Conservation (phyloP, 2,888 invertebrate species). For the Ichneumoninae sp. region DNA sequence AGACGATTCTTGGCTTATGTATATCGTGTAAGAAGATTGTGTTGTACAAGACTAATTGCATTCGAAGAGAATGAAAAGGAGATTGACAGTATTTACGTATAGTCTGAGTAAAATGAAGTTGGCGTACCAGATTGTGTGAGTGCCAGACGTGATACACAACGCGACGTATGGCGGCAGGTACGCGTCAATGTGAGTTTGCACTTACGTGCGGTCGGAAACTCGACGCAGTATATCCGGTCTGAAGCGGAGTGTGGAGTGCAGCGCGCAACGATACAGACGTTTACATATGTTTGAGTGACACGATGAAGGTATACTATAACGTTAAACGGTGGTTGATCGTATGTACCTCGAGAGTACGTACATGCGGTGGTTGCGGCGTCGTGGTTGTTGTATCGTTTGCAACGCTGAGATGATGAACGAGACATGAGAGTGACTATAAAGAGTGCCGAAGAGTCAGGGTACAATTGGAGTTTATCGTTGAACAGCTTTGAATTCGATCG, state of each 20-base stretch:
- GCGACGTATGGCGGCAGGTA: neutral
- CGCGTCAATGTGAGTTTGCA: neutral
- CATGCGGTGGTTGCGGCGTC: neutral
- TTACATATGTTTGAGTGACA: neutral
- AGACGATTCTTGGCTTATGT: neutral
- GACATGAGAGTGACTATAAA: neutral
- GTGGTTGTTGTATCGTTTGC: neutral
- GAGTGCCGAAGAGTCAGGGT: neutral
- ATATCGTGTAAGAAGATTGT: neutral
- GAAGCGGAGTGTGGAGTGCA: neutral
- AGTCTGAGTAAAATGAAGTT: neutral
- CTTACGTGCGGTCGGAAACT: constrained; percentile 10
- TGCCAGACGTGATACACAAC: neutral
- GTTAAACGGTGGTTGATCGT: constrained; percentile 5
- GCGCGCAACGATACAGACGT: neutral
- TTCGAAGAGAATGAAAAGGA: constrained; percentile 7
- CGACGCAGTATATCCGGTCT: neutral
- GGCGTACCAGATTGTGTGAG: neutral
- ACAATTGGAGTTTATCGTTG: neutral
- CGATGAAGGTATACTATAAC: neutral
- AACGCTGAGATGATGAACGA: neutral
- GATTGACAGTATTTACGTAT: neutral
- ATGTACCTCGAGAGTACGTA: neutral
- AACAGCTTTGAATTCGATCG: neutral
- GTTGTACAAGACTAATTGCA: neutral